Evolutionary conservation across 2,113 vertebrate genomes (phyloP).

Genomic region (Spea multiplicata): DNA sequence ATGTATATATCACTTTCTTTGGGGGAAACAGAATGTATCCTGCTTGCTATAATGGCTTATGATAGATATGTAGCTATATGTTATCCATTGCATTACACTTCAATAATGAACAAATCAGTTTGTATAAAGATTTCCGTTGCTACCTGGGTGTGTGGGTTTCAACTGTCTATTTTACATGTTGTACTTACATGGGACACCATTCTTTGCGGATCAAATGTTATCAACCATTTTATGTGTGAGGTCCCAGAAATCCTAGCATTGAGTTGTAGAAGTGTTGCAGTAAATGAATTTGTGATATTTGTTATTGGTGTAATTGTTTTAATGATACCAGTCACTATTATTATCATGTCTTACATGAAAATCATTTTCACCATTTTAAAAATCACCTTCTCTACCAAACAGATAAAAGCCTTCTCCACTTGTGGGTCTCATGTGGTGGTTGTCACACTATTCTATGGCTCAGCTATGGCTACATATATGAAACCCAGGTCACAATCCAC

Average conservation of each 20-base stretch:
- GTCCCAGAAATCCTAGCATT: conserved; percentile 53
- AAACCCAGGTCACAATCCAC: background rate
- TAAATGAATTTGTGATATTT: conserved; percentile 35
- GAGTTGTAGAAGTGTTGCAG: conserved; percentile 35
- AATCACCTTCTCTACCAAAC: background rate
- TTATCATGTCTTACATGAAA: background rate
- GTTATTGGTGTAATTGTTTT: conserved; percentile 35
- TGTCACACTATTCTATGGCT: conserved; percentile 11
- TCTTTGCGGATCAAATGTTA: conserved; percentile 43
- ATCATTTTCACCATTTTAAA: conserved; percentile 4
- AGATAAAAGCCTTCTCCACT: background rate
- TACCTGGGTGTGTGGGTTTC: conserved; percentile 40
- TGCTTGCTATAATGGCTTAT: conserved; percentile 52
- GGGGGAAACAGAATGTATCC: conserved; percentile 52
- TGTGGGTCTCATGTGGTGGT: conserved; percentile 16
- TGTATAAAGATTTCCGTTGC: conserved; percentile 42
- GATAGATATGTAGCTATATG: conserved; percentile 50
- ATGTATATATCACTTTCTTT: conserved; percentile 51
- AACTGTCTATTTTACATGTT: conserved; percentile 47
- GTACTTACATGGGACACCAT: conserved; percentile 49
- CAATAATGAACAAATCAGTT: conserved; percentile 45
- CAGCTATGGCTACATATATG: conserved; percentile 10
- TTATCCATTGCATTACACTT: conserved; percentile 50
- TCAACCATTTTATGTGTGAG: conserved; percentile 55
- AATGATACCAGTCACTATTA: conserved; percentile 38